Conservation (phyloP, 1,140 invertebrate species). For the Drosophila kepulauana region DNA sequence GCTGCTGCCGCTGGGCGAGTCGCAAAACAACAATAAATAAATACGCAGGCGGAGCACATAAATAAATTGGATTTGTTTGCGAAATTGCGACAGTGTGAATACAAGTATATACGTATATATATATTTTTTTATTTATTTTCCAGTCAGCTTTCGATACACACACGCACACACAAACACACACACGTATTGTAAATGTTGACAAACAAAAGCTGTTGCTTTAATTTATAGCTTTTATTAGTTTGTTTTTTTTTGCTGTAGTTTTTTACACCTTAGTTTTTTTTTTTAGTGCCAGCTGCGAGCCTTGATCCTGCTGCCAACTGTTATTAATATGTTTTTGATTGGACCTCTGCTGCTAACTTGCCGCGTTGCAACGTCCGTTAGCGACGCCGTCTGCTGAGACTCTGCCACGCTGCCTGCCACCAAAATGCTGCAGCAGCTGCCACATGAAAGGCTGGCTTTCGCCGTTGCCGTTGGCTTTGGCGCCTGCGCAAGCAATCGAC, state of each 20-base stretch:
- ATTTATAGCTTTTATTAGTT: constrained; percentile 48
- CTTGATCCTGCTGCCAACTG: constrained; percentile 1
- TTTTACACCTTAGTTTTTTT: constrained; percentile 8
- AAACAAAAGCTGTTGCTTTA: constrained; percentile 24
- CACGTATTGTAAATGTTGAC: constrained; percentile 17
- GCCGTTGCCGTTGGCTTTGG: constrained; percentile 29
- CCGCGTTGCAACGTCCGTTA: constrained; percentile 64
- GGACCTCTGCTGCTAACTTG: constrained; percentile 13
- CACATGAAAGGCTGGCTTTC: constrained; percentile 29
- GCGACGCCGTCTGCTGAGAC: constrained; percentile 72
- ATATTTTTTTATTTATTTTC: constrained; percentile 4
- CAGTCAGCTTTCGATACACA: constrained; percentile 17
- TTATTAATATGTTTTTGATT: constrained; percentile 13
- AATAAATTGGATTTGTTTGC: constrained; percentile 48
- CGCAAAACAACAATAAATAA: constrained; percentile 28
- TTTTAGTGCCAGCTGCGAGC: constrained; percentile 13
- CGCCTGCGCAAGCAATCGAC: constrained; percentile 62
- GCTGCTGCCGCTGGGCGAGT: constrained; percentile 32
- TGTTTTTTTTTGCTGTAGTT: constrained; percentile 36
- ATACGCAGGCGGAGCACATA: constrained; percentile 12
- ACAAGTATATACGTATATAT: neutral
- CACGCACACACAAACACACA: neutral
- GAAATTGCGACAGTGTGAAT: constrained; percentile 42
- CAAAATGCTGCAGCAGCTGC: constrained; percentile 33
- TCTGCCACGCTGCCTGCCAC: constrained; percentile 51